Conservation (phyloP, 2,888 invertebrate genomes). For the Cryptus viduatorius region DNA sequence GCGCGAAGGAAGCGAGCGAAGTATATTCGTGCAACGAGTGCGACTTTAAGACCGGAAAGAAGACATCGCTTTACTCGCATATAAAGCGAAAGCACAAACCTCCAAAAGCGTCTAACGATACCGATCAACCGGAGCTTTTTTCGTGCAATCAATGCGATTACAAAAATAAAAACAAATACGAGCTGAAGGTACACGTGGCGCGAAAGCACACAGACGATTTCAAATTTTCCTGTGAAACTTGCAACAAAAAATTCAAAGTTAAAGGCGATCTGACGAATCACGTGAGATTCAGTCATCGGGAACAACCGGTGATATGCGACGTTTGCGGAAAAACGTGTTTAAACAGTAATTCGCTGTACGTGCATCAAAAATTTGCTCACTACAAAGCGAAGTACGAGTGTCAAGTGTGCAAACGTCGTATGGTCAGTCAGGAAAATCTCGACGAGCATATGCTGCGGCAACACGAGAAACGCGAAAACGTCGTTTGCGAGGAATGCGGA, state of each 20-base stretch:
- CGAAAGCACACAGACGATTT: conserved; percentile 71
- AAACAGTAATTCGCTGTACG: conserved; percentile 81
- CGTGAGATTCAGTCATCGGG: conserved; percentile 70
- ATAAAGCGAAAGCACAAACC: conserved; percentile 80
- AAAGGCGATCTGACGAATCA: conserved; percentile 73
- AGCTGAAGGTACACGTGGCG: conserved; percentile 78
- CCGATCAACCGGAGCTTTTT: conserved; percentile 68
- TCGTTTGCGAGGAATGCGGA: conserved; percentile 84
- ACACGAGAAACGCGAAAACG: conserved; percentile 82
- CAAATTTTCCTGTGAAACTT: conserved; percentile 70
- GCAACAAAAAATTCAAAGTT: conserved; percentile 71
- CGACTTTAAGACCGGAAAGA: conserved; percentile 78
- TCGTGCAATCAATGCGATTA: conserved; percentile 78
- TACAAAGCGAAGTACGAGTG: conserved; percentile 84
- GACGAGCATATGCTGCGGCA: conserved; percentile 83
- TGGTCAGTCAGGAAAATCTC: conserved; percentile 85
- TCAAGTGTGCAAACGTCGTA: conserved; percentile 81
- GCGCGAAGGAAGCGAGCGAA: conserved; percentile 62
- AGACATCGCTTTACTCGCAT: conserved; percentile 81
- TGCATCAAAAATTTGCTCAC: conserved; percentile 82
- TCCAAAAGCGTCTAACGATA: conserved; percentile 49
- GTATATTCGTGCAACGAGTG: conserved; percentile 81
- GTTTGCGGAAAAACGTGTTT: conserved; percentile 82
- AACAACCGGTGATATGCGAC: conserved; percentile 73
- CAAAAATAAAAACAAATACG: conserved; percentile 79